phyloP scores from a whole-genome alignment of 2,797 vertebrate species.

The Sparus aurata region DNA sequence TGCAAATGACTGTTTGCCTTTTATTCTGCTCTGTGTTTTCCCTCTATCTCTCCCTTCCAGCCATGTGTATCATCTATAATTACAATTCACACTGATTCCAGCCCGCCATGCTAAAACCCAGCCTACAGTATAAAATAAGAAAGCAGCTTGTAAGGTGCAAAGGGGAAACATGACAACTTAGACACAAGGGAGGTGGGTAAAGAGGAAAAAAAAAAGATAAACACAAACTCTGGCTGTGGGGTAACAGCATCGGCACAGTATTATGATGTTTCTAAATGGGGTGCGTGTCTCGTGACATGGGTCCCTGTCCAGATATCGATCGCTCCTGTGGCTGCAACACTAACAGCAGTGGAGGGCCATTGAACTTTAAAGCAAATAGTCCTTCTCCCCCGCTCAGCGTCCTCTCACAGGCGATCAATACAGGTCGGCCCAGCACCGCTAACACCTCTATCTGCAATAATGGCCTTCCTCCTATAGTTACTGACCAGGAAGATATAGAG shows the following conservation, averaged over 20 bases:
- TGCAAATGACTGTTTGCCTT: slow-evolving; percentile 84
- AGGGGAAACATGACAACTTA: slow-evolving; percentile 73
- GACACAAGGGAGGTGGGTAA: slow-evolving; percentile 57
- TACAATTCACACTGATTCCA: slow-evolving; percentile 83
- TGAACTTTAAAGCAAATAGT: slow-evolving; percentile 88
- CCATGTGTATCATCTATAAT: slow-evolving; percentile 85
- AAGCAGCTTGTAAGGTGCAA: slow-evolving; percentile 77
- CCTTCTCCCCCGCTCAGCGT: slow-evolving; percentile 83
- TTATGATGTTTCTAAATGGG: slow-evolving; percentile 88
- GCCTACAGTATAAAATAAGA: slow-evolving; percentile 77
- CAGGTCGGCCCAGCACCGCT: slow-evolving; percentile 65
- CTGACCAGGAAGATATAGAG: slow-evolving; percentile 67
- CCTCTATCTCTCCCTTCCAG: slow-evolving; percentile 82
- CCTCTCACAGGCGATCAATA: slow-evolving; percentile 81
- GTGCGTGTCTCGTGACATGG: slow-evolving; percentile 84
- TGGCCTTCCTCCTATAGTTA: slow-evolving; percentile 75
- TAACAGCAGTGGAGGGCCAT: slow-evolving; percentile 83
- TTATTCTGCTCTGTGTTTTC: slow-evolving; percentile 80
- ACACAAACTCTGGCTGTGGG: slow-evolving; percentile 72
- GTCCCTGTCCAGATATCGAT: slow-evolving; percentile 82
- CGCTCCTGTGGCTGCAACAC: slow-evolving; percentile 80
- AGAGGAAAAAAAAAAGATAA: slow-evolving; percentile 46
- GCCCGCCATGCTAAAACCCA: slow-evolving; percentile 73
- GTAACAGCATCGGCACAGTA: slow-evolving; percentile 75
- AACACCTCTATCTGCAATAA: slow-evolving; percentile 84